phyloP scores from a whole-genome alignment of 2,113 vertebrate genomes.

The Conger conger region DNA sequence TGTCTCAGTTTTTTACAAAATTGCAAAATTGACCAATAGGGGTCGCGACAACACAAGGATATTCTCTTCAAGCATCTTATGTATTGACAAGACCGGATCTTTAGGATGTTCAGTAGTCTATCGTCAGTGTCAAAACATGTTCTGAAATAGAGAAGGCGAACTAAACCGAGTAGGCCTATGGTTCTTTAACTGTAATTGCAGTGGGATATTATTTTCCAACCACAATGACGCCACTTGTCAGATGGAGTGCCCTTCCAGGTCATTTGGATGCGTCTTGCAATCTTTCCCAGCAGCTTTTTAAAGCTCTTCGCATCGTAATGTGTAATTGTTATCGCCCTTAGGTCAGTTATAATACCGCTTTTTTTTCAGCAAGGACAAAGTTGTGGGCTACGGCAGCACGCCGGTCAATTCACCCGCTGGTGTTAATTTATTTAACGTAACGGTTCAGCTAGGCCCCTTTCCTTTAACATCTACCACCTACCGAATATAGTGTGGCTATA shows the following conservation, averaged over 20 bases:
- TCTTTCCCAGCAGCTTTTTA: not conserved
- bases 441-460: not conserved
- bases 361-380: no score
- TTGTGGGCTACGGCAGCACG: not conserved
- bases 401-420: not conserved
- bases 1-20: not conserved
- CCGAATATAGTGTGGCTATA: not conserved
- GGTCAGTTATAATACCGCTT: no score
- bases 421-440: not conserved
- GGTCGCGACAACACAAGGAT: constrained; percentile 15
- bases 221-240: not conserved
- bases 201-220: not conserved
- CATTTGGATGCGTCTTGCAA: not conserved
- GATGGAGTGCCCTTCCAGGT: no score
- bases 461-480: not conserved
- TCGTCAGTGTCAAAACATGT: no score
- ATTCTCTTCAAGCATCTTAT: not conserved
- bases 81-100: not conserved
- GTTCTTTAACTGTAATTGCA: no score
- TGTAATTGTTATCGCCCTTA: no score
- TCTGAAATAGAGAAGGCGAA: no score
- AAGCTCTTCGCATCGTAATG: not conserved
- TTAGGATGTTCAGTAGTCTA: not conserved
- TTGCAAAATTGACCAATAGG: not conserved
- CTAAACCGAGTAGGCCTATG: no score